phyloP scores from a whole-genome alignment of 2,888 invertebrate genomes.

The Ischnura elegans region DNA sequence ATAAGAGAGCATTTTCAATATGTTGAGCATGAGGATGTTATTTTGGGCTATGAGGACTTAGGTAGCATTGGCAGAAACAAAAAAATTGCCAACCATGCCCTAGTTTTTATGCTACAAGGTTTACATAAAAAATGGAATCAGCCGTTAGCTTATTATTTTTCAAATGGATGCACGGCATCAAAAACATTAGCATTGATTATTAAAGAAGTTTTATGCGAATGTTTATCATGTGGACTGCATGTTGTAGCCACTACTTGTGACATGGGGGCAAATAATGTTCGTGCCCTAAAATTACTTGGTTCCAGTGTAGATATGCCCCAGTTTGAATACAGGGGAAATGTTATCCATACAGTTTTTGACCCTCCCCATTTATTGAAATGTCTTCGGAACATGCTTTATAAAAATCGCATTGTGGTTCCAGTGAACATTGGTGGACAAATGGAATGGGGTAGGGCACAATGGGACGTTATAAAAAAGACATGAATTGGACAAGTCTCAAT shows the following conservation, averaged over 20 bases:
- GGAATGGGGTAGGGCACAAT: no score
- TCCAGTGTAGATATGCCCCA: background rate
- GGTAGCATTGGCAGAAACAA: conserved; percentile 27
- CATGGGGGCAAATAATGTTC: conserved; percentile 53
- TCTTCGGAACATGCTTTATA: no score
- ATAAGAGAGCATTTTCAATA: conserved; percentile 9
- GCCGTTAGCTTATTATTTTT: conserved; percentile 59
- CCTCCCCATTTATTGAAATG: no score
- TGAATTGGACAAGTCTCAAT: no score
- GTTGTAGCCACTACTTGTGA: conserved; percentile 61
- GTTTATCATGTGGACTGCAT: background rate
- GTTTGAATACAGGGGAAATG: conserved; percentile 2
- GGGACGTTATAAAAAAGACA: no score
- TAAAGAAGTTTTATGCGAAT: no score
- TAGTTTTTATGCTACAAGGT: conserved; percentile 36
- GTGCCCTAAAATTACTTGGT: background rate
- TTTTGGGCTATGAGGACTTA: conserved; percentile 50
- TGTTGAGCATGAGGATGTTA: background rate
- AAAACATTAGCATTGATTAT: no score
- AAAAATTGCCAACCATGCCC: conserved; percentile 62
- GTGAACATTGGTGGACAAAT: no score
- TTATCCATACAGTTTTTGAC: conserved; percentile 32
- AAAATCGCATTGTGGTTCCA: no score
- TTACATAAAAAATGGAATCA: conserved; percentile 33
- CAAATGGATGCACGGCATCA: background rate